phyloP scores from a whole-genome alignment of 2,797 vertebrate species.

The Neopelma chrysocephalum region DNA sequence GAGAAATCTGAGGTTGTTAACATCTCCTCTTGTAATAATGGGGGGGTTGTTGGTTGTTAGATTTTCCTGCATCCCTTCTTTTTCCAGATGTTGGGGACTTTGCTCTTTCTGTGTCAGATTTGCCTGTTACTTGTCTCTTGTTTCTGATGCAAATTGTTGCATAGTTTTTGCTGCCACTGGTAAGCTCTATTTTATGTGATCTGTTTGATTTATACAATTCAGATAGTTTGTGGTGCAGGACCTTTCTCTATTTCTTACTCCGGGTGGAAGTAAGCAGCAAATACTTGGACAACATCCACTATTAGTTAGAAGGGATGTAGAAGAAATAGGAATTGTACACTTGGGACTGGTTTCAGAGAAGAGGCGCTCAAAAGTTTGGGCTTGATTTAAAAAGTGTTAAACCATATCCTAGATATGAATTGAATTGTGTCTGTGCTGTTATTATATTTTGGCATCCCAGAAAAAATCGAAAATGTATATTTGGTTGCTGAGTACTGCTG shows the following conservation, averaged over 20 bases:
- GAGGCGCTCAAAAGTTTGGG: not conserved
- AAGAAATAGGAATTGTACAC: not conserved
- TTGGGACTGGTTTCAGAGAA: not conserved
- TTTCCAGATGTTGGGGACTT: not conserved
- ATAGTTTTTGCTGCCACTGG: not conserved
- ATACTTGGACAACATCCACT: not conserved
- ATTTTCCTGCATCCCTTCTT: not conserved
- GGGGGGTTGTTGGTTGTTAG: not conserved
- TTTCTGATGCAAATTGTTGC: not conserved
- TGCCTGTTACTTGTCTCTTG: not conserved
- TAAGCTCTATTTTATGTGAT: not conserved
- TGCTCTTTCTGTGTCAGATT: not conserved
- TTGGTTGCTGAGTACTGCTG: not conserved
- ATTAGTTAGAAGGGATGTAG: not conserved
- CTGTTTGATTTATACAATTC: not conserved
- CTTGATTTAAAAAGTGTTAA: not conserved
- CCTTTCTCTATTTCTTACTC: not conserved
- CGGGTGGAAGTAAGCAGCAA: not conserved
- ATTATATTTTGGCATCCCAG: not conserved
- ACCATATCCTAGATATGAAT: rapidly evolving
- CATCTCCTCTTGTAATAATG: not conserved
- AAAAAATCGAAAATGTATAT: rapidly evolving
- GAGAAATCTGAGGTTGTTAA: not conserved
- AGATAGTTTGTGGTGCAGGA: not conserved
- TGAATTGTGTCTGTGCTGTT: not conserved